Conservation (phyloP, 2,113 vertebrate genomes). For the Thymallus thymallus region DNA sequence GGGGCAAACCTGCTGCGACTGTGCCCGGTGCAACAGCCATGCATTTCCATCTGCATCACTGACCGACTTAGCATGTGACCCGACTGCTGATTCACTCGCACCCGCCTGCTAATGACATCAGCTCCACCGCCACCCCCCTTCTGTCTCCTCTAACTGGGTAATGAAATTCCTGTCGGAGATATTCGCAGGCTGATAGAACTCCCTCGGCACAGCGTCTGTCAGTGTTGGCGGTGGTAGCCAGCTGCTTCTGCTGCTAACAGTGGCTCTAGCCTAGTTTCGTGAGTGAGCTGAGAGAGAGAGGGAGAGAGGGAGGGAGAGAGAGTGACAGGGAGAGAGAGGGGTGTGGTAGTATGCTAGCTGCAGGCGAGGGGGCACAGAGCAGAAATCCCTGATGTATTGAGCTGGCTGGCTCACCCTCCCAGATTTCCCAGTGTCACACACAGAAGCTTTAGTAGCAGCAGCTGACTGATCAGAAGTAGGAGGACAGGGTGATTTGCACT, state of each 20-base stretch:
- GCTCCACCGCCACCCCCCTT: conserved; percentile 55
- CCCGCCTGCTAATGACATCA: conserved; percentile 96
- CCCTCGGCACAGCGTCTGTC: conserved; percentile 33
- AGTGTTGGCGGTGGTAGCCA: conserved; percentile 28
- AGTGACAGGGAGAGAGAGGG: background rate
- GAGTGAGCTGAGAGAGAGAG: conserved; percentile 49
- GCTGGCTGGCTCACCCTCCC: background rate
- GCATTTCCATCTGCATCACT: conserved; percentile 89
- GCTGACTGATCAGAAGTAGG: conserved; percentile 74
- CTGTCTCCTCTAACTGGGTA: too few species aligned
- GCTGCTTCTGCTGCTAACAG: conserved; percentile 43
- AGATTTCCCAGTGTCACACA: conserved; percentile 39
- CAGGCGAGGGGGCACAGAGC: background rate
- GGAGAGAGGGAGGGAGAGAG: too few species aligned
- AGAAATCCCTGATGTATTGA: conserved; percentile 22
- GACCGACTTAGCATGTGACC: conserved; percentile 95
- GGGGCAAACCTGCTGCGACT: conserved; percentile 71
- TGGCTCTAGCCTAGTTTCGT: conserved; percentile 52
- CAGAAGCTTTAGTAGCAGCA: conserved; percentile 49
- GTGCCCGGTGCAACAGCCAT: conserved; percentile 78
- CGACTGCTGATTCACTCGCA: conserved; percentile 92
- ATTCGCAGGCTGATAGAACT: conserved; percentile 59
- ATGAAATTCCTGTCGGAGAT: conserved; percentile 71
- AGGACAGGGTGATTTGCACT: conserved; percentile 75
- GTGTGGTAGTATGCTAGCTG: background rate